phyloP scores from a whole-genome alignment of 2,888 invertebrate genomes.

The Operophtera brumata region DNA sequence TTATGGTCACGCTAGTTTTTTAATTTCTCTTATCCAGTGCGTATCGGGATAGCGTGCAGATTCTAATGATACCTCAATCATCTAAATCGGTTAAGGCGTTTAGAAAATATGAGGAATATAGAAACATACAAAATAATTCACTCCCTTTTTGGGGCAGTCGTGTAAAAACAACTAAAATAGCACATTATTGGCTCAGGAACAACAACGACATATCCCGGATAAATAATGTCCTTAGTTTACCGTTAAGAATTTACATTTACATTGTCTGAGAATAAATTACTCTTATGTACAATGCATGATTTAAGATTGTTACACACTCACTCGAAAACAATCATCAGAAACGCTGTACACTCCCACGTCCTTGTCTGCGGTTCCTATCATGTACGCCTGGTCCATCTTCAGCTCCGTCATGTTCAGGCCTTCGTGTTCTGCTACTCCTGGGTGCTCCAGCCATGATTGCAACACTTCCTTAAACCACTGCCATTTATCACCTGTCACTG shows the following conservation, averaged over 20 bases:
- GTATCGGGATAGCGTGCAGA: too few relatives aligned
- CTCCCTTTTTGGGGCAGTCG: too few relatives aligned
- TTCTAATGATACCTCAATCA: too few relatives aligned
- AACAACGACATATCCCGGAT: not conserved
- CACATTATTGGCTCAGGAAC: not conserved
- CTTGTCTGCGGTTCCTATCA: slow-evolving; percentile 61
- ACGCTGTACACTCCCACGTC: slow-evolving; percentile 82
- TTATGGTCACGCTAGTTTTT: too few relatives aligned
- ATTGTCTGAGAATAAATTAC: not conserved
- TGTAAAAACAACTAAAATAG: not conserved
- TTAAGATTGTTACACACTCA: slow-evolving; percentile 56
- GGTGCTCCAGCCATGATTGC: slow-evolving; percentile 81
- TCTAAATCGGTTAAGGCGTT: too few relatives aligned
- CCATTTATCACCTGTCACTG: slow-evolving; percentile 56
- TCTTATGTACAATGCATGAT: not conserved
- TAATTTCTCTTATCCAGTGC: too few relatives aligned
- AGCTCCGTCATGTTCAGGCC: slow-evolving; percentile 81
- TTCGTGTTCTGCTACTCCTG: slow-evolving; percentile 70
- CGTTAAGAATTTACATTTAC: slow-evolving; percentile 4
- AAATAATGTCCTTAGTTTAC: not conserved
- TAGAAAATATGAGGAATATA: too few relatives aligned
- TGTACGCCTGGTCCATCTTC: slow-evolving; percentile 84
- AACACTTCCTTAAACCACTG: slow-evolving; percentile 67
- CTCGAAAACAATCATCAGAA: slow-evolving; percentile 86
- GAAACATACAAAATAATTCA: too few relatives aligned